Evolutionary conservation across 2,888 invertebrate species (phyloP), one percentile per base, ranked within the genome.

Genomic region (Perithous albicinctus): DNA sequence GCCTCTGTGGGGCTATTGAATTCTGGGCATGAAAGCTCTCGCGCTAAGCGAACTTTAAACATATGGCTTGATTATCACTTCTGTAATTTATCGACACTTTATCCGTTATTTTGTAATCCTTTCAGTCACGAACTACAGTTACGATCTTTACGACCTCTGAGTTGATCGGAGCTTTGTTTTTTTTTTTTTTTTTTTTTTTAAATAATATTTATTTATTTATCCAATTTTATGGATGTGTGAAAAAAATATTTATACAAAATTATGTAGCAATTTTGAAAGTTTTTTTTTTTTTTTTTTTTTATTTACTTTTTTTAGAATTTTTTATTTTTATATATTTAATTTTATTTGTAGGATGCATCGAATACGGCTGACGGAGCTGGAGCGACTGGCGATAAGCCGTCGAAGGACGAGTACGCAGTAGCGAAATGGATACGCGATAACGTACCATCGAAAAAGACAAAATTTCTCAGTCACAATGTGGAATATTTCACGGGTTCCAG

Each of bases 401-500:
- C 96, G 0, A 98, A 98, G 92, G 97, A 98, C 78, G 99, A 99
- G 92, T 98, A 98, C 93, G 95, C 96, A 0, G 95, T 99, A 59
- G 99, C 99, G 0, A 98, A 98, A 93, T 99, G 98, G 97, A 94
- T 99, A 87, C 96, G 98, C 73, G 97, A 97, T 85, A 98, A 98
- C 93, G 96, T 99, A 26, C 98, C 97, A 41, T 97, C 96, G 2
- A 99, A 99, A 94, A 98, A 97, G 92, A 99, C 99, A 0, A 99
- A 98, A 93, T 98, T 99, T 92, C 95, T 99, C 67, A 98, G 97
- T 90, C 99, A 99, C 93, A 97, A 98, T 93, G 99, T 99, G 10
- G 98, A 98, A 92, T 99, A 99, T 93, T 99, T 99, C 91, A 98
- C 98, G 86, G 98, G 98, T 95, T 94, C 95, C 83, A 97, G 98